Conservation (phyloP, 2,113 vertebrate species). For the Rhizomys pruinosus region DNA sequence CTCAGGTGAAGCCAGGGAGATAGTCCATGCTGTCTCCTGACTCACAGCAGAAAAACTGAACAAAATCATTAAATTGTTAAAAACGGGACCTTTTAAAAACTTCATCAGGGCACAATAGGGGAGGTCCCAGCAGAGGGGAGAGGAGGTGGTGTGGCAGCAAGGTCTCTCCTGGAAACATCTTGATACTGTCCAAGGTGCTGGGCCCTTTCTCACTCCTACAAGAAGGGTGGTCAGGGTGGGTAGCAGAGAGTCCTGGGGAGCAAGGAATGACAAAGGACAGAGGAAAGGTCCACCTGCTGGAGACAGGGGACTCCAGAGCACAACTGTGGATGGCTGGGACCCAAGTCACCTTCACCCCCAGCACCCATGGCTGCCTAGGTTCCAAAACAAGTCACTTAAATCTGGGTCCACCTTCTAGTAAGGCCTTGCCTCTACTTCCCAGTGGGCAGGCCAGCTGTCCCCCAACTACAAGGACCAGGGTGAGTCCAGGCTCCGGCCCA, state of each 20-base stretch:
- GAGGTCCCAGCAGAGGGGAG: not conserved
- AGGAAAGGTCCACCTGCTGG: too few relatives aligned
- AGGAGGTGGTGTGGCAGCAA: not conserved
- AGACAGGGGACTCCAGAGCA: not conserved
- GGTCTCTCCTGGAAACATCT: not conserved
- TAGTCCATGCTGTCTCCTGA: too few relatives aligned
- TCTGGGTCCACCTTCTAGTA: not conserved
- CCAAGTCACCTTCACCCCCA: not conserved
- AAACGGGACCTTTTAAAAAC: not conserved
- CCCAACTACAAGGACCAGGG: too few relatives aligned
- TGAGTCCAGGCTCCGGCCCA: not conserved
- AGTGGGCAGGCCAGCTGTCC: not conserved
- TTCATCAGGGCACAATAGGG: not conserved
- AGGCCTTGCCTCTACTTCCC: not conserved
- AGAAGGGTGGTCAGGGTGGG: not conserved
- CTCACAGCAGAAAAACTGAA: not conserved
- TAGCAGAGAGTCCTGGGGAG: not conserved
- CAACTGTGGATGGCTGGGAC: not conserved
- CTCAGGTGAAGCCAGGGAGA: too few relatives aligned
- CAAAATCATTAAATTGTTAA: too few relatives aligned
- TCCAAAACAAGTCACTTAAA: too few relatives aligned
- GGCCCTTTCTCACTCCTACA: not conserved
- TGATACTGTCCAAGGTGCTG: not conserved
- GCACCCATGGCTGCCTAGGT: not conserved
- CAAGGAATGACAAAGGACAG: fast-evolving